Conservation (phyloP, 2,797 vertebrate species). For the Atherinosoma microstoma region DNA sequence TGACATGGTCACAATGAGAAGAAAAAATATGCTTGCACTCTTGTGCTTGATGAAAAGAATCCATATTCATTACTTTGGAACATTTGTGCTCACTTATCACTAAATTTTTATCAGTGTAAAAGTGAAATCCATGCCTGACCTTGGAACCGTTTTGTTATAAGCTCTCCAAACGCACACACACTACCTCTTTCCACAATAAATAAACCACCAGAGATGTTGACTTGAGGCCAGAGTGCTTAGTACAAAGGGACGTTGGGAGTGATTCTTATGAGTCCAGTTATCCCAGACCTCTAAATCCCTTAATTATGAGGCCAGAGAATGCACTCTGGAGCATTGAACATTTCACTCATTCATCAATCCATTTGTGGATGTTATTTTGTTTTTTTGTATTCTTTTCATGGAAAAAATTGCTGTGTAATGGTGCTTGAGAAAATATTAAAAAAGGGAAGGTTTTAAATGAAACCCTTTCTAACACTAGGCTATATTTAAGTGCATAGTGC, state of each 20-base stretch:
- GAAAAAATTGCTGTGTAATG: constrained; percentile 49
- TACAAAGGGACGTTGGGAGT: constrained; percentile 58
- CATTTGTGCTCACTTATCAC: constrained; percentile 41
- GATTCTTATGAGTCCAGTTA: constrained; percentile 66
- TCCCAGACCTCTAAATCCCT: constrained; percentile 76
- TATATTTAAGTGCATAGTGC: no score
- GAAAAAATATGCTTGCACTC: neutral
- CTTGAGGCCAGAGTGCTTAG: constrained; percentile 61
- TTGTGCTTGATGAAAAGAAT: constrained; percentile 28
- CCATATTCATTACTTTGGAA: constrained; percentile 58
- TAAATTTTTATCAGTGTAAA: constrained; percentile 54
- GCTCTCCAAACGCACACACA: constrained; percentile 12
- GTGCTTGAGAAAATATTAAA: constrained; percentile 51
- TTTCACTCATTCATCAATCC: constrained; percentile 61
- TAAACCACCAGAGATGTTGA: constrained; percentile 62
- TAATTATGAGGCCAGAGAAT: constrained; percentile 75
- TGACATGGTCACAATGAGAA: neutral
- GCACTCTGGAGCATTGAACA: constrained; percentile 63
- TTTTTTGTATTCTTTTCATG: constrained; percentile 20
- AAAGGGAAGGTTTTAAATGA: constrained; percentile 43
- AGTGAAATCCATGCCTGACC: constrained; percentile 45
- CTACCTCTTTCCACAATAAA: constrained; percentile 33
- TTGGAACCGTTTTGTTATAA: constrained; percentile 39
- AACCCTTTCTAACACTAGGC: neutral
- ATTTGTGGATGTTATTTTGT: constrained; percentile 58